Percentiles rank a stretch among this genome's conserved stretches.
Conservation (phyloP, 2,797 vertebrate genomes). For the Artibeus jamaicensis region DNA sequence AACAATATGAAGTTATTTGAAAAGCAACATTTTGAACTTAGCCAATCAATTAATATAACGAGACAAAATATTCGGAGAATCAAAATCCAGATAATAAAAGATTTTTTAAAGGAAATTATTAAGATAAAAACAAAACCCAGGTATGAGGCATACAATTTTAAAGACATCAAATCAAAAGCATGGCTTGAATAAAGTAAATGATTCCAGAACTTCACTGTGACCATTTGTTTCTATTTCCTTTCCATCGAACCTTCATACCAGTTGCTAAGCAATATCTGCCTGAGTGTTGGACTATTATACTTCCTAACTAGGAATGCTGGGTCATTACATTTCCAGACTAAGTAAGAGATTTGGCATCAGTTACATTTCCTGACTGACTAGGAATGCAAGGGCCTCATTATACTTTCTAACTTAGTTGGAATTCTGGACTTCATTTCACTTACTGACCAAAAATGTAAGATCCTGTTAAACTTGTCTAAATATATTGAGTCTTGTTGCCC, state of each 20-base stretch:
- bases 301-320: slow-evolving; percentile 45
- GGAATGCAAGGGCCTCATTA: slow-evolving; percentile 44
- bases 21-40: slow-evolving; percentile 20
- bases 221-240: slow-evolving; percentile 42
- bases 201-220: slow-evolving; percentile 41
- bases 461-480: background rate
- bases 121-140: slow-evolving; percentile 30
- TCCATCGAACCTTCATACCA: slow-evolving; percentile 38
- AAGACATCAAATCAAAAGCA: slow-evolving; percentile 5
- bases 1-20: background rate
- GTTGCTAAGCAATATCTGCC: slow-evolving; percentile 36
- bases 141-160: background rate
- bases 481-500: background rate
- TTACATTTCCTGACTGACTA: slow-evolving; percentile 38
- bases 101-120: background rate
- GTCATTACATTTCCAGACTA: slow-evolving; percentile 52
- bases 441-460: slow-evolving; percentile 36
- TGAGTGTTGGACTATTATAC: slow-evolving; percentile 3
- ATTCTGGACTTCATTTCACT: slow-evolving; percentile 40
- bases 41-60: background rate
- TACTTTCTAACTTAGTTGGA: slow-evolving; percentile 49
- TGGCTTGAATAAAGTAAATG: slow-evolving; percentile 29
- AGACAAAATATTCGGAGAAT: background rate
- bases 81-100: background rate
- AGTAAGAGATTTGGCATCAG: slow-evolving; percentile 23